Evolutionary conservation across 1,140 invertebrate species (phyloP).

Genomic region (Listronotus oregonensis): DNA sequence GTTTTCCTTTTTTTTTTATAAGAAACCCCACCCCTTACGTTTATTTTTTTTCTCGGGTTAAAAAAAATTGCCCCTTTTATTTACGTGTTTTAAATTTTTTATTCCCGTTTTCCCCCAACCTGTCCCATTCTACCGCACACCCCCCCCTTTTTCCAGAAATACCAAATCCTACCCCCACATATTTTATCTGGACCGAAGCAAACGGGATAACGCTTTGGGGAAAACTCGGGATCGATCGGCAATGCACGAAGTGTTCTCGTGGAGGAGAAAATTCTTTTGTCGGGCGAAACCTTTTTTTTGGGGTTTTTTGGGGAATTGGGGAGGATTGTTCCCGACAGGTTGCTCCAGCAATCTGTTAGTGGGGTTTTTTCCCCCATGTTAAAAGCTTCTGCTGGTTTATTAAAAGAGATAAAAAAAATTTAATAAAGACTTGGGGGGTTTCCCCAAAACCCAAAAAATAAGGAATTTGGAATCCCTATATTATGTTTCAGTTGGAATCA

Average conservation of each 20-base stretch:
- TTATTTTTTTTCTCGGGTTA: too few species aligned
- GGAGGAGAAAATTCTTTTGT: not conserved
- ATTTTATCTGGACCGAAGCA: constrained; percentile 40
- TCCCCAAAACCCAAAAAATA: too few species aligned
- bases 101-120: not conserved
- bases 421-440: too few species aligned
- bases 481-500: too few species aligned
- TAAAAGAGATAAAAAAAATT: too few species aligned
- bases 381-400: too few species aligned
- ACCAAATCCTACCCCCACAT: constrained; percentile 30
- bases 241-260: not conserved
- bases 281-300: constrained; percentile 9
- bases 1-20: too few species aligned
- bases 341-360: too few species aligned
- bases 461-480: too few species aligned
- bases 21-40: too few species aligned
- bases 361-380: too few species aligned
- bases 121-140: constrained; percentile 22
- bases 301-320: constrained; percentile 1
- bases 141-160: constrained; percentile 39
- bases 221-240: constrained; percentile 18
- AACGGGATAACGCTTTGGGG: constrained; percentile 24
- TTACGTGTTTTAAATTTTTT: not conserved
- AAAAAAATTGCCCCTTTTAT: too few species aligned
- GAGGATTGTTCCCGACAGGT: constrained; percentile 1